A percentile compares a stretch with the other conserved stretches of the same genome.
Conservation (phyloP, 2,888 invertebrate genomes). For the Nomada lathburiana region DNA sequence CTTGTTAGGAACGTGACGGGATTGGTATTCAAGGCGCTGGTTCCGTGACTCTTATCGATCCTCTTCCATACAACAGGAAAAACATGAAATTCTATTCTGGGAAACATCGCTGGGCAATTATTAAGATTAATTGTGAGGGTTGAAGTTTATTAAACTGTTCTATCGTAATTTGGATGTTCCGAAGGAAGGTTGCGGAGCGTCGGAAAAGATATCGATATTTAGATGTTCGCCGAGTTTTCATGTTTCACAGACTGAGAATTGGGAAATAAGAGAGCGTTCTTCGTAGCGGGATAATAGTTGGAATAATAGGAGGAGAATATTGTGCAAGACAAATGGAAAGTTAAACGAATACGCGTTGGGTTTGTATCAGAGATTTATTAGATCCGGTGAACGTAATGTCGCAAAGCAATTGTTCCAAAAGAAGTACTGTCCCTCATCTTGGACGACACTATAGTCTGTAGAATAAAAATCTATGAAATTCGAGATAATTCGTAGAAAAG, state of each 20-base stretch:
- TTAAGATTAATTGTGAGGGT: no score
- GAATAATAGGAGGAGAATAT: no score
- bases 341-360: no score
- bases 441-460: background rate
- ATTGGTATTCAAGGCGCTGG: background rate
- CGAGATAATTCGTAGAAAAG: background rate
- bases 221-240: no score
- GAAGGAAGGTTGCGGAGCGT: no score
- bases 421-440: background rate
- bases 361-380: background rate
- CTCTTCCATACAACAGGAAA: background rate
- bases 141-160: no score
- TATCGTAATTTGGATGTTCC: no score
- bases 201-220: no score
- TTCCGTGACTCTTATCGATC: conserved; percentile 3
- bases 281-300: background rate
- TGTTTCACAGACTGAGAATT: no score
- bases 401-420: background rate
- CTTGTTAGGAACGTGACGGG: conserved; percentile 9
- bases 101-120: no score
- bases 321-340: no score
- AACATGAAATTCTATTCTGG: background rate
- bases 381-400: background rate
- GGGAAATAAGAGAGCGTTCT: no score
- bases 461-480: background rate